phyloP scores from a whole-genome alignment of 2,888 invertebrate genomes.

The Tethea ocularis region DNA sequence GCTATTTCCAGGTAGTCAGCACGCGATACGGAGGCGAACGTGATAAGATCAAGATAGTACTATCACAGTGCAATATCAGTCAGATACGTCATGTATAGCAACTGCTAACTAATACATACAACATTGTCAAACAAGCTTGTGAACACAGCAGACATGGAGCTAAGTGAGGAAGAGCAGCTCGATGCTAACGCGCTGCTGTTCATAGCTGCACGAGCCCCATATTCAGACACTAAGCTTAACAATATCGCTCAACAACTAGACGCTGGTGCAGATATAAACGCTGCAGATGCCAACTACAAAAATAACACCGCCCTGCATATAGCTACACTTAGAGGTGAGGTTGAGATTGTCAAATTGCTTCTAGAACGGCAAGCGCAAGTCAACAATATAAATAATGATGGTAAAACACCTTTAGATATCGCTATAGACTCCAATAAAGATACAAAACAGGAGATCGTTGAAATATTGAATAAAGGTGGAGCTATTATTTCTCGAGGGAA shows the following conservation, averaged over 20 bases:
- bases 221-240: not conserved
- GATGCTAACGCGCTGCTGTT: not conserved
- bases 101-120: not conserved
- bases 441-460: not conserved
- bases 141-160: not conserved
- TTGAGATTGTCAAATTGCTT: constrained; percentile 13
- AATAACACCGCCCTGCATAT: constrained; percentile 15
- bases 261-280: constrained; percentile 1
- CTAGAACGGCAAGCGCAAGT: constrained; percentile 9
- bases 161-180: not conserved
- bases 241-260: not conserved
- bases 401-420: constrained; percentile 13
- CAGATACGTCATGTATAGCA: not conserved
- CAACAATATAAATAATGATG: constrained; percentile 9
- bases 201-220: not conserved
- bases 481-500: not conserved
- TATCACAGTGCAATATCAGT: not conserved
- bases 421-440: not conserved
- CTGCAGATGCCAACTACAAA: constrained; percentile 8
- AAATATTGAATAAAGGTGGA: not conserved
- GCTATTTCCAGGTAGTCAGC: not conserved
- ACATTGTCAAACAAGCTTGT: not conserved
- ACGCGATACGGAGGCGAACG: not conserved
- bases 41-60: not conserved
- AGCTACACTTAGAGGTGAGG: constrained; percentile 8